Evolutionary conservation across 2,797 vertebrate species (phyloP), one percentile per base, ranked within the genome.

Genomic region (Chromobotia macracanthus): DNA sequence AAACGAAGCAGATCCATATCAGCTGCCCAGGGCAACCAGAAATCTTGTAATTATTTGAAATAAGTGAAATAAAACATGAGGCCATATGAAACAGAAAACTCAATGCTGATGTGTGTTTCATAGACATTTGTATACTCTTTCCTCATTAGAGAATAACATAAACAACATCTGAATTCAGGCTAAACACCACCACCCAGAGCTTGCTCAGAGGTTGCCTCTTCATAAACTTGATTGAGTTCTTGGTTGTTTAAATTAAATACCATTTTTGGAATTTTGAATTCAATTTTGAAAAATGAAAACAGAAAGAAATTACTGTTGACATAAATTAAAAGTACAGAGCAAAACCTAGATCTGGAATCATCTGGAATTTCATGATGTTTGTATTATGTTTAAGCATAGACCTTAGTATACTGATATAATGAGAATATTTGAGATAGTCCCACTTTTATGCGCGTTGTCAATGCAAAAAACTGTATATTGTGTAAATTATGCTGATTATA

Each of bases 1-100:
- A 46, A 61, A 77, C 58, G 67, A 23, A 66, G 21, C 11, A 21
- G 23, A 68, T n/a, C 77, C 84, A 56, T 73, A 81, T 84, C 51
- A 53, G 76, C 58, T 63, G 56, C 66, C 55, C 44, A n/a, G 15
- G 19, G 66, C 64, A 68, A 58, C 18, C 18, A 60, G 28, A 70
- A 78, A 51, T 61, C 67, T 25, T 11, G n/a, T 70, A 70, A 78
- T 71, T 63, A 63, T 61, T 41, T 51, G 44, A 77, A 63, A 70
- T 56, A n/a, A 48, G 28, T 50, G 0, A 53, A 71, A 78, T 63
- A 35, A 66, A 66, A 71, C 46, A 69, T 31, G 44, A 72, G 25
- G 5, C 13, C 3, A 55, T 38, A 41, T 44, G n/a, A n/a, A 28
- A 70, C 19, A 18, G 12, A 64, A 35, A 46, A 15, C 38, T 1